Conservation (phyloP, 1,140 invertebrate species). For the Danaus plexippus region DNA sequence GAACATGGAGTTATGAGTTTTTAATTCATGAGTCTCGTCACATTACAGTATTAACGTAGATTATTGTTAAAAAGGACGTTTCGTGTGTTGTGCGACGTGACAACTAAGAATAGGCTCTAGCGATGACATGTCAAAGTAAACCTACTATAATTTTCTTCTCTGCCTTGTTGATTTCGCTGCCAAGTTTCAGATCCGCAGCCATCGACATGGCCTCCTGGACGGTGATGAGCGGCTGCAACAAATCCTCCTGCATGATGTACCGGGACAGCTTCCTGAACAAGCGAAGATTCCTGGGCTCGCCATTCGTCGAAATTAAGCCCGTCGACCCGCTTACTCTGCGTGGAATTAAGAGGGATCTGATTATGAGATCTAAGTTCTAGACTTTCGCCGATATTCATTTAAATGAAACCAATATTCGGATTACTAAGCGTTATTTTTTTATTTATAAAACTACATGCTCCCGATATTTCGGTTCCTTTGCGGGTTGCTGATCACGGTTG, state of each 20-base stretch:
- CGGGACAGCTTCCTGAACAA: constrained; percentile 89
- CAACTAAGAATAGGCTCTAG: no score
- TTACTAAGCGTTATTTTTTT: no score
- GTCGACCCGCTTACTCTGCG: constrained; percentile 71
- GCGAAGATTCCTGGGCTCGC: constrained; percentile 79
- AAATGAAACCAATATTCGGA: not conserved
- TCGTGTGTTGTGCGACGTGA: no score
- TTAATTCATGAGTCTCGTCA: no score
- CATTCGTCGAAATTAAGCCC: constrained; percentile 83
- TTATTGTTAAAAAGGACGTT: no score
- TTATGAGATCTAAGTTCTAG: not conserved
- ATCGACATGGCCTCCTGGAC: constrained; percentile 89
- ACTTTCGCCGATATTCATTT: not conserved
- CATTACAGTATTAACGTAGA: no score
- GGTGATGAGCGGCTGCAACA: constrained; percentile 87
- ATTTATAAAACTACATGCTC: no score
- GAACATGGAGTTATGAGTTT: no score
- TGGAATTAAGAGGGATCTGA: constrained; percentile 1
- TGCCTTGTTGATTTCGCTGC: constrained; percentile 72
- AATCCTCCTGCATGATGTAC: constrained; percentile 96
- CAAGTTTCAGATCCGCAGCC: constrained; percentile 90
- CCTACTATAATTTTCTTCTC: constrained; percentile 83
- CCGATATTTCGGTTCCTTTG: no score
- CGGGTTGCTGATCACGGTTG: no score
- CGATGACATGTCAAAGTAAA: constrained; percentile 14